Conservation (phyloP, 2,888 invertebrate species). For the Agrenia bidenticulata region DNA sequence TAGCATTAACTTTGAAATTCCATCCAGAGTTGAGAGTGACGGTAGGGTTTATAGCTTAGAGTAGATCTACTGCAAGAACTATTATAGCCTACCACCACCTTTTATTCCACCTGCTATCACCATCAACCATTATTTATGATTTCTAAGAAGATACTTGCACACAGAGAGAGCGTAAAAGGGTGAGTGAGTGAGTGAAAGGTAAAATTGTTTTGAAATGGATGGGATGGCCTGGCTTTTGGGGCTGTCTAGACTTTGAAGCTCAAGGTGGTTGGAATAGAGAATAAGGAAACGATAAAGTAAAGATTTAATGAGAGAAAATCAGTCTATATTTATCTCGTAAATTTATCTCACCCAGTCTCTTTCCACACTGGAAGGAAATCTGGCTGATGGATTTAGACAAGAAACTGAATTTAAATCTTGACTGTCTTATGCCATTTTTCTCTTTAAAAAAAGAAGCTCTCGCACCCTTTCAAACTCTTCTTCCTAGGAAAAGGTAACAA, state of each 20-base stretch:
- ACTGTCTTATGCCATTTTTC: conserved; percentile 22
- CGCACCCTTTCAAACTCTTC: conserved; percentile 5
- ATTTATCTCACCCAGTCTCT: conserved; percentile 10
- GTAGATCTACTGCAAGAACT: too few relatives aligned
- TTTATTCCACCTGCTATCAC: too few relatives aligned
- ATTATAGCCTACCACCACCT: too few relatives aligned
- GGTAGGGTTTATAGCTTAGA: too few relatives aligned
- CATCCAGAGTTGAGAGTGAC: too few relatives aligned
- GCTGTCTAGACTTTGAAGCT: neutral
- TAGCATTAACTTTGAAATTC: too few relatives aligned
- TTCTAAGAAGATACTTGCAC: neutral
- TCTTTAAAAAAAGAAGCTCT: too few relatives aligned
- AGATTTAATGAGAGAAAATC: conserved; percentile 25
- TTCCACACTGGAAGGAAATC: conserved; percentile 11
- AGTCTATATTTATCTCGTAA: conserved; percentile 16
- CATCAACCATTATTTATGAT: conserved; percentile 7
- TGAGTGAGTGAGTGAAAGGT: conserved; percentile 9
- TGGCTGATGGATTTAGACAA: conserved; percentile 16
- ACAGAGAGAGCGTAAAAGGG: neutral
- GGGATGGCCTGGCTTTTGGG: conserved; percentile 3
- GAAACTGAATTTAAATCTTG: neutral
- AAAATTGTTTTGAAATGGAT: conserved; percentile 15
- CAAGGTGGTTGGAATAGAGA: neutral
- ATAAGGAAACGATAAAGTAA: conserved; percentile 14
- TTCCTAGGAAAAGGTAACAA: neutral